Evolutionary conservation across 1,140 invertebrate genomes (phyloP), one percentile per base, ranked within the genome.

Genomic region (Sminthurinus signatus): DNA sequence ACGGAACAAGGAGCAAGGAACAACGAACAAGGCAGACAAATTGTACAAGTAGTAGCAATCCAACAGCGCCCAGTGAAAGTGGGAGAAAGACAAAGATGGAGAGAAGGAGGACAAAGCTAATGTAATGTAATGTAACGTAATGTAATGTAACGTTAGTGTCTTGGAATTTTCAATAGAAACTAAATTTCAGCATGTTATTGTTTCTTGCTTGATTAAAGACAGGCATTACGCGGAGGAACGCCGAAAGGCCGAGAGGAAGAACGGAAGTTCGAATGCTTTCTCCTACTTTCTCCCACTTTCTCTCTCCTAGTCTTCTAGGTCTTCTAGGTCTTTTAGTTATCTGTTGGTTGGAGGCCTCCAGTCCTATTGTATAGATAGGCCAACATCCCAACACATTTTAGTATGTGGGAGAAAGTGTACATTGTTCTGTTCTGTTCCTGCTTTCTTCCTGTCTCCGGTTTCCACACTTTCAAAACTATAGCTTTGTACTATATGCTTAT

Each of bases 151-250:
- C 54, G n/a, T n/a, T n/a, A n/a, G n/a, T n/a, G n/a, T 58, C 56
- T 58, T 48, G 60, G 60, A 55, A 62, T 62, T 60, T 62, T 62
- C 60, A 62, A 62, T 48, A 48, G 44, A 25, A 50, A 60, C 5
- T 48, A 48, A 48, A 44, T 60, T 60, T 60, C 48, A 28, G 25
- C 48, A n/a, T 52, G 52, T 57, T 62, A 67, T 67, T 67, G 60
- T 67, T 62, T 61, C 52, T 62, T 67, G 54, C 44, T 67, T 67
- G 65, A 67, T 67, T 67, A 67, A 67, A 67, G 65, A 59, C 52
- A 31, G 32, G 29, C 60, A 58, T 62, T 66, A 64, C 44, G 50
- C 19, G 32, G 51, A 54, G 60, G 51, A 55, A 55, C 10, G 17
- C 29, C n/a, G n/a, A n/a, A n/a, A n/a, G n/a, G n/a, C n/a, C n/a